Evolutionary conservation across 35 echinoderm and acorn worm genomes (phyloP), one percentile per base, ranked within the genome.

Genomic region (Ophioderma brevispina): DNA sequence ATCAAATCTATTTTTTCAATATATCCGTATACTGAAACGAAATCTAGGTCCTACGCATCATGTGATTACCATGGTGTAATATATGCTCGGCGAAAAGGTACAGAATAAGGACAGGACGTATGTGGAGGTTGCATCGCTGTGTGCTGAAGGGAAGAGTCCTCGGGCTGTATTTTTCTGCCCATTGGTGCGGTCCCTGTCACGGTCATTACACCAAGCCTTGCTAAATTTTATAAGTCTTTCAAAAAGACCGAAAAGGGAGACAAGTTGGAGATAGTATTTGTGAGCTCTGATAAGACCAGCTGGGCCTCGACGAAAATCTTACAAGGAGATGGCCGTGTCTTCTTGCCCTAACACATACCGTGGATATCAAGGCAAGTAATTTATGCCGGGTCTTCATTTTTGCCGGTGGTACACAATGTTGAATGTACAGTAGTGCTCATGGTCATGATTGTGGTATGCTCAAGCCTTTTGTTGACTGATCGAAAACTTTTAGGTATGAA

Each of bases 91-190:
- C 37, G 83, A 85, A 64, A 59, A 64, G 19, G 35, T 85, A 10
- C 32, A 43, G 30, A 85, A 85, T 35, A 85, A 85, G 19, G 49
- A 33, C 5, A 46, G 17, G 17, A 17, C 4, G 17, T 4, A 85
- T 33, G 55, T 70, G 0, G 83, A 85, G 21, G 46, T 64, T 15
- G 35, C 46, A 59, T 85, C 83, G 31, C 33, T 85, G 34, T 23
- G 33, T 0, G 28, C 0, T 11, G 83, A 85, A 31, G 83, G n/a
- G 83, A 35, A 39, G 52, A 40, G 89, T 91, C 1, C 52, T 95
- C 19, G 93, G 93, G 6, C 78, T 95, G 19, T 95, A 95, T 41
- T 95, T 95, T 37, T 95, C 93, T 1, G 93, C 93, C 19, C 88
- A 90, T 23, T 95, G 93, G 93, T 95, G 93, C 82, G 81, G 81